Conservation (phyloP, 2,113 vertebrate species). For the Oceanodroma tethys region DNA sequence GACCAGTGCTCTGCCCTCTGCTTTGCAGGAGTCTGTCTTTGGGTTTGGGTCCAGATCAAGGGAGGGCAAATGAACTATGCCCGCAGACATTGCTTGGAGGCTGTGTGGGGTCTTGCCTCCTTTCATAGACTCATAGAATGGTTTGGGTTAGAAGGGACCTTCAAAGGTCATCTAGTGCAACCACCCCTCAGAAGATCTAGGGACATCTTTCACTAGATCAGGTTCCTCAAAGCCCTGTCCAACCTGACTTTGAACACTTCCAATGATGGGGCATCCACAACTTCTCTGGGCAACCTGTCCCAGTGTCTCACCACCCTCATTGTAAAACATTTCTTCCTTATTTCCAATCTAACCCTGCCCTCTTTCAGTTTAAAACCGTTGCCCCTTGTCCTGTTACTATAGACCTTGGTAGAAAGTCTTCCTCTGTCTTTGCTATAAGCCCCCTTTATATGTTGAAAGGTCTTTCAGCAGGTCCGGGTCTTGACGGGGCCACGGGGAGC, state of each 20-base stretch:
- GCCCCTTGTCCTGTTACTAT: accelerated
- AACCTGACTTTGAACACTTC: accelerated
- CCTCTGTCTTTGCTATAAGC: not conserved
- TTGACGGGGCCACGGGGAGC: not conserved
- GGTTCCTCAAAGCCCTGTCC: accelerated
- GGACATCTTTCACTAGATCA: not conserved
- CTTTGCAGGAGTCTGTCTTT: not conserved
- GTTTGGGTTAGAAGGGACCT: not conserved
- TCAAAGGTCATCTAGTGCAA: not conserved
- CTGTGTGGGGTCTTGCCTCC: not conserved
- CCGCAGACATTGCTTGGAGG: not conserved
- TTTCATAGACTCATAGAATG: not conserved
- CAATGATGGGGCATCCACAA: not conserved
- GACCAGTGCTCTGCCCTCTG: not conserved
- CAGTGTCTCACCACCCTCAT: accelerated
- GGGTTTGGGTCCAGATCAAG: not conserved
- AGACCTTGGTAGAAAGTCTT: not conserved
- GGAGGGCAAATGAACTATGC: not conserved
- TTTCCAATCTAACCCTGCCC: not conserved
- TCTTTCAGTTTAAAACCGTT: not conserved
- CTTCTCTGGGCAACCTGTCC: not conserved
- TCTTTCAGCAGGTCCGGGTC: not conserved
- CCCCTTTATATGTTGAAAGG: not conserved
- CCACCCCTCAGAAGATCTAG: not conserved
- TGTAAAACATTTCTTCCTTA: not conserved